phyloP scores from a whole-genome alignment of 2,888 invertebrate genomes.

The Tenthredo mesomela region DNA sequence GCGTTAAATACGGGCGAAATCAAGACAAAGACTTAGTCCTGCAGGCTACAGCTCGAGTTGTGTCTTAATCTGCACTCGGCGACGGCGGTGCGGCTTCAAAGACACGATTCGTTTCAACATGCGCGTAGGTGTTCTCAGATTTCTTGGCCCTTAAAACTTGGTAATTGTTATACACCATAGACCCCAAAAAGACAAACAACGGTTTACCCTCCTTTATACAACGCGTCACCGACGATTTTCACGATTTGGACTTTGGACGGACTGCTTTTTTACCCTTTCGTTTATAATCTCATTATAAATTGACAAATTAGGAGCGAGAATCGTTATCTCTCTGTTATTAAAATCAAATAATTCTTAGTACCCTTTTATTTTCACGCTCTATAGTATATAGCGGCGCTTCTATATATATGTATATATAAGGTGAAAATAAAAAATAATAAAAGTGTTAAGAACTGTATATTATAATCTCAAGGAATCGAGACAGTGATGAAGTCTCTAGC shows the following conservation, averaged over 20 bases:
- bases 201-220: not conserved
- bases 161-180: constrained; percentile 32
- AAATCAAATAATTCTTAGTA: not conserved
- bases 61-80: constrained; percentile 35
- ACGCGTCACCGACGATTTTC: not conserved
- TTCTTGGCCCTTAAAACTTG: constrained; percentile 20
- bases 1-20: not conserved
- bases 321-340: constrained; percentile 1
- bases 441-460: constrained; percentile 14
- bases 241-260: not conserved
- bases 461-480: constrained; percentile 16
- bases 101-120: constrained; percentile 45
- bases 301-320: not conserved
- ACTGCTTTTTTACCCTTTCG: not conserved
- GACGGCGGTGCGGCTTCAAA: constrained; percentile 46
- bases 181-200: not conserved
- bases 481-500: constrained; percentile 19
- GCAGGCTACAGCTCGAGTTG: constrained; percentile 11
- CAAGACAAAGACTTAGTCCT: not conserved
- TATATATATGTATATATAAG: not conserved
- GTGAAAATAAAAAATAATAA: not conserved
- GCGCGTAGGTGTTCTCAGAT: constrained; percentile 50
- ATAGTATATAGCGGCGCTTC: not conserved
- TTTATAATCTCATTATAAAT: not conserved
- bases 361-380: not conserved